Percentiles rank a stretch among this genome's conserved stretches.
Conservation (phyloP, 1,140 invertebrate species). For the Eulimnadia texana region DNA sequence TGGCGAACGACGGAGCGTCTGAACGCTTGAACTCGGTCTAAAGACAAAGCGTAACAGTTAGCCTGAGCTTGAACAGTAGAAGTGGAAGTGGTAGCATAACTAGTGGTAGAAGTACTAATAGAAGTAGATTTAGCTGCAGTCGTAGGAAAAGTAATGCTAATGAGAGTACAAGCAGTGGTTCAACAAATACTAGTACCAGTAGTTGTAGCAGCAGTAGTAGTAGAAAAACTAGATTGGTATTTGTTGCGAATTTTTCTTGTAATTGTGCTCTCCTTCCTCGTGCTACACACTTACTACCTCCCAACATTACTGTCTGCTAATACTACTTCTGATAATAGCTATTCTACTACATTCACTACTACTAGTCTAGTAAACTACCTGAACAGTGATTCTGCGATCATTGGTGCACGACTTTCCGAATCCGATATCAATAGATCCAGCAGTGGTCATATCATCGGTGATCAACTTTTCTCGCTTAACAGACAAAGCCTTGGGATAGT, state of each 20-base stretch:
- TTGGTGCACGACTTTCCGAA: constrained; percentile 12
- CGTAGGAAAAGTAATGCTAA: no score
- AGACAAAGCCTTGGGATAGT: neutral
- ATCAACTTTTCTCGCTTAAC: constrained; percentile 11
- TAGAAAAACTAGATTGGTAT: neutral
- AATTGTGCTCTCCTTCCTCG: no score
- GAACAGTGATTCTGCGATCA: constrained; percentile 8
- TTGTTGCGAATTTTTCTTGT: neutral
- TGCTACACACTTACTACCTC: no score
- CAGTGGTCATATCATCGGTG: neutral
- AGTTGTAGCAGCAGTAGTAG: no score
- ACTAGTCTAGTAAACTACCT: constrained; percentile 4
- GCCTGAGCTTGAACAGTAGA: neutral
- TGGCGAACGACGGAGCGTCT: neutral
- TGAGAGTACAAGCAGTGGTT: no score
- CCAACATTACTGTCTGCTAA: no score
- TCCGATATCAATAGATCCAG: constrained; percentile 9
- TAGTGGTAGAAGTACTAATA: no score
- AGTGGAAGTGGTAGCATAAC: no score
- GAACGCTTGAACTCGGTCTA: constrained; percentile 1
- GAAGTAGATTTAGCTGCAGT: no score
- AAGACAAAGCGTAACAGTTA: neutral
- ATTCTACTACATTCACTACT: no score
- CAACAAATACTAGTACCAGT: neutral
- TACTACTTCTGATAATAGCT: no score